Percentiles rank a stretch among this genome's conserved stretches.
phyloP scores from a whole-genome alignment of 2,888 invertebrate genomes.

The Oscheius sp. region DNA sequence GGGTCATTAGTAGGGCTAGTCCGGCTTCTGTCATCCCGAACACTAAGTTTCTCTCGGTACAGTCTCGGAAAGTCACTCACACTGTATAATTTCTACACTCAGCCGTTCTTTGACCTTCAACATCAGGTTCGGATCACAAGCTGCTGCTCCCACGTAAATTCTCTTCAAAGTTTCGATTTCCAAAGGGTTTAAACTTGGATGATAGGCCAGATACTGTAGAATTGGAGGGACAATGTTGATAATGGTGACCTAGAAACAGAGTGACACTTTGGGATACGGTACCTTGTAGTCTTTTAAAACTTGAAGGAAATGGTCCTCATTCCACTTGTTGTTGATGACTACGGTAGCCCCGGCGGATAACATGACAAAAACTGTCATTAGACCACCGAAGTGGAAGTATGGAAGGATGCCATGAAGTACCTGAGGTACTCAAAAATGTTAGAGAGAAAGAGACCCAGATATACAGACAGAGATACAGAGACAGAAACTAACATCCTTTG shows the following conservation, averaged over 20 bases:
- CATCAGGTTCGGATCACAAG: conserved; percentile 13
- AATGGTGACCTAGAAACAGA: conserved; percentile 46
- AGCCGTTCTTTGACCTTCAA: not conserved
- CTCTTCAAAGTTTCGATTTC: conserved; percentile 22
- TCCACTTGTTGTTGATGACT: conserved; percentile 55
- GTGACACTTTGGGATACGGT: not conserved
- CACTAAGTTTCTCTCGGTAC: conserved; percentile 46
- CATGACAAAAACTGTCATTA: conserved; percentile 61
- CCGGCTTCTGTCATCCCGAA: conserved; percentile 68
- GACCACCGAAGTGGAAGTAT: conserved; percentile 66
- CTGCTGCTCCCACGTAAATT: conserved; percentile 58
- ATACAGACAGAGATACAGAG: not conserved
- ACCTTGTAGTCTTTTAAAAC: conserved; percentile 48
- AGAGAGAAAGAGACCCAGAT: no score
- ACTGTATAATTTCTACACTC: conserved; percentile 36
- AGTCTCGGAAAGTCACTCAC: conserved; percentile 26
- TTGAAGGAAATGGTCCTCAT: conserved; percentile 49
- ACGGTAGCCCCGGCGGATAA: conserved; percentile 54
- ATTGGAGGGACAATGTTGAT: conserved; percentile 63
- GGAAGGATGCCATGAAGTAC: conserved; percentile 58
- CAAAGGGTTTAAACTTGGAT: not conserved
- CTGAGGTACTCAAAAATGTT: not conserved
- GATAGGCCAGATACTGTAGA: conserved; percentile 45
- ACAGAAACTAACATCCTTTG: conserved; percentile 17
- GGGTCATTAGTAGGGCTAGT: conserved; percentile 54